Evolutionary conservation across 2,888 invertebrate species (phyloP), one percentile per base, ranked within the genome.

Genomic region (Apodemia hepburni): DNA sequence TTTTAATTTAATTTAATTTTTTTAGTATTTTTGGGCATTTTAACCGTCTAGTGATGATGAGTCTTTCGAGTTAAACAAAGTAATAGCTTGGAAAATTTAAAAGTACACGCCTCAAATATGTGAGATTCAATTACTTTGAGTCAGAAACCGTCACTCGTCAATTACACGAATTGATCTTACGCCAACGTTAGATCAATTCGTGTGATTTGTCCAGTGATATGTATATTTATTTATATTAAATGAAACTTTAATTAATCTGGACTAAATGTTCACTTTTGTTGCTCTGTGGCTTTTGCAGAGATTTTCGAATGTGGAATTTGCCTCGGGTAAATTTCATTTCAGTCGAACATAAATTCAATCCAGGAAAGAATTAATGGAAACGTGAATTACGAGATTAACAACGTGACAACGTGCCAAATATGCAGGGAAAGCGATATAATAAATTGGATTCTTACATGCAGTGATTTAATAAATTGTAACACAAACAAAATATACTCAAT

Each of bases 321-420:
- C 42, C 42, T 15, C 42, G 42, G 15, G 5, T 42, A 42, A 42
- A 42, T 42, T 12, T 42, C 38, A 38, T 38, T 38, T 4, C 45
- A 45, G 45, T 45, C n/a, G 45, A 45, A n/a, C 7, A 45, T 45
- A 45, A 45, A 45, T 45, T 45, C n/a, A 45, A 45, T 45, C n/a
- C 45, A 45, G 45, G 45, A 45, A 45, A 45, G n/a, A 45, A 45
- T 45, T 45, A 45, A 45, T 17, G 45, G 45, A n/a, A 45, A 45
- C 45, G 8, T 17, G 45, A 45, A 45, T 42, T 42, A 42, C 42
- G 15, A 42, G 42, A 42, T 42, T 42, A 42, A 42, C 42, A 15
- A 42, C 42, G 15, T 42, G 42, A 15, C 15, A 15, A 42, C 42
- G 42, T 42, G 42, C 15, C 42, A 15, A 42, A 42, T 42, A 42